phyloP scores from a whole-genome alignment of 1,140 invertebrate species.

The Drosophila punjabiensis region DNA sequence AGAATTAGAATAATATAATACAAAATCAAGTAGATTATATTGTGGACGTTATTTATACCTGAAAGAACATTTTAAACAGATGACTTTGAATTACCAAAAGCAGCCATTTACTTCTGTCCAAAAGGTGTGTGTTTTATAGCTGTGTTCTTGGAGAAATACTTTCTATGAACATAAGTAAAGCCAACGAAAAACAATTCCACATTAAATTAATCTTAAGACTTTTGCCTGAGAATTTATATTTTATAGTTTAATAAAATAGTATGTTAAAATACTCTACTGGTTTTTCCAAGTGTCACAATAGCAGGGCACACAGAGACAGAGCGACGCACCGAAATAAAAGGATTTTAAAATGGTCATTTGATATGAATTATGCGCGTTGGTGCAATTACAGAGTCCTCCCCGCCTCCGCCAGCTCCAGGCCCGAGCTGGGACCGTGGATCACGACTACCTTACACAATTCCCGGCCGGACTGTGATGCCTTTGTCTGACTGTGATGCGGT shows the following conservation, averaged over 20 bases:
- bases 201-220: too few species aligned
- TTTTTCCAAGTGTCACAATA: conserved; percentile 20
- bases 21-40: too few species aligned
- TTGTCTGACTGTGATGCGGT: conserved; percentile 78
- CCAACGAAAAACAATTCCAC: too few species aligned
- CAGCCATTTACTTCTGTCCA: too few species aligned
- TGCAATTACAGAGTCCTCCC: conserved; percentile 79
- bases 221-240: too few species aligned
- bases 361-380: conserved; percentile 85
- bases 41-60: neutral
- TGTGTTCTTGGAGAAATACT: too few species aligned
- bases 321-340: conserved; percentile 81
- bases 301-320: conserved; percentile 41
- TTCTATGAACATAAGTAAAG: too few species aligned
- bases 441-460: conserved; percentile 8
- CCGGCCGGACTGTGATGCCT: conserved; percentile 66
- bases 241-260: too few species aligned
- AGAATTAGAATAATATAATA: too few species aligned
- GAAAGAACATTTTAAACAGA: neutral
- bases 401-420: neutral
- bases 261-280: neutral
- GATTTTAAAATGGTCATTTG: conserved; percentile 85
- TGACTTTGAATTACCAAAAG: too few species aligned
- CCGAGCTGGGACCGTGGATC: conserved; percentile 12
- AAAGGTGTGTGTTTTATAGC: too few species aligned